phyloP scores from a whole-genome alignment of 2,888 invertebrate species.

The Thera obeliscata region DNA sequence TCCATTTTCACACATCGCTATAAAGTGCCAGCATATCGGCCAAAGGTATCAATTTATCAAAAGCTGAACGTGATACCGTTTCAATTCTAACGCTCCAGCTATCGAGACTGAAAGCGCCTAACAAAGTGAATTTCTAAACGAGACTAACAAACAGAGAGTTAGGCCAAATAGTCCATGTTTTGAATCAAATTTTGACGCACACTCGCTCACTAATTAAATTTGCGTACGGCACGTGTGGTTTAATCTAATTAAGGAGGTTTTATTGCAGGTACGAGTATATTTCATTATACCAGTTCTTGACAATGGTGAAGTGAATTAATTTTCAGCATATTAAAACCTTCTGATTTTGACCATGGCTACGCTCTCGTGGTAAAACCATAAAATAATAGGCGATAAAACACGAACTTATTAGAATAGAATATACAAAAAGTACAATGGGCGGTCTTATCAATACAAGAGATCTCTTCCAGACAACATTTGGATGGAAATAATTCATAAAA shows the following conservation, averaged over 20 bases:
- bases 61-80: constrained; percentile 12
- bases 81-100: constrained; percentile 16
- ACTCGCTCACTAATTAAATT: constrained; percentile 56
- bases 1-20: too few species aligned
- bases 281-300: constrained; percentile 14
- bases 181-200: constrained; percentile 48
- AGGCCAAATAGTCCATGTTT: constrained; percentile 44
- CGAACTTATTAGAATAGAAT: too few species aligned
- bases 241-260: constrained; percentile 55
- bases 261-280: constrained; percentile 41
- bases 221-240: constrained; percentile 43
- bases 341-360: too few species aligned
- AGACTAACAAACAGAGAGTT: constrained; percentile 37
- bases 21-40: too few species aligned
- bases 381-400: too few species aligned
- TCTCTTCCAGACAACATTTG: too few species aligned
- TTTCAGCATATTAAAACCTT: constrained; percentile 3
- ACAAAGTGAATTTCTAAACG: constrained; percentile 51
- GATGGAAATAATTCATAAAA: too few species aligned
- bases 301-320: constrained; percentile 12
- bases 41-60: constrained; percentile 13
- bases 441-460: too few species aligned
- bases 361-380: too few species aligned
- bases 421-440: too few species aligned
- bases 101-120: constrained; percentile 32